A percentile compares a stretch with the other conserved stretches of the same genome.
Conservation (phyloP, 2,888 invertebrate genomes). For the Ophion slaviceki region DNA sequence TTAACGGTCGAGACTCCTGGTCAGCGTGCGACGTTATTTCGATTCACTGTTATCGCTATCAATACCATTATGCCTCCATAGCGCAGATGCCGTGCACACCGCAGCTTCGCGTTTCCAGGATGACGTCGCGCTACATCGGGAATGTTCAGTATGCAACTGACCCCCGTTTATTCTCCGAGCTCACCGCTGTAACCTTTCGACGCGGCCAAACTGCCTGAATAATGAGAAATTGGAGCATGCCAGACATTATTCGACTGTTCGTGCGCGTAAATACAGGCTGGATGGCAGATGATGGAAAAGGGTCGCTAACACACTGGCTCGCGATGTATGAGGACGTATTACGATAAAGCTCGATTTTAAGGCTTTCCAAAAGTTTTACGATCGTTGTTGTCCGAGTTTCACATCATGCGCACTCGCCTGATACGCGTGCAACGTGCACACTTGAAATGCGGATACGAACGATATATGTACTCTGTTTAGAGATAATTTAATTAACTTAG, state of each 20-base stretch:
- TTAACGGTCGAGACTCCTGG: slow-evolving; percentile 64
- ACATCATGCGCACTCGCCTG: not conserved
- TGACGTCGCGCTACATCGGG: slow-evolving; percentile 37
- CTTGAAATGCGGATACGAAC: slow-evolving; percentile 28
- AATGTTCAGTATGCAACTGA: slow-evolving; percentile 41
- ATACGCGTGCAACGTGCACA: not conserved
- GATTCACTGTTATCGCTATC: slow-evolving; percentile 39
- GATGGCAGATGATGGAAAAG: slow-evolving; percentile 10
- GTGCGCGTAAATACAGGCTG: slow-evolving; percentile 12
- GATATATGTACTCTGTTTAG: not conserved
- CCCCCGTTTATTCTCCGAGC: slow-evolving; percentile 43
- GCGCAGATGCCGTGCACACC: slow-evolving; percentile 9
- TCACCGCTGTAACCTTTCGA: slow-evolving; percentile 55
- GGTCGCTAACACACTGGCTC: slow-evolving; percentile 14
- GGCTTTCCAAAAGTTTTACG: slow-evolving; percentile 60
- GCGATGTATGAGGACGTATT: slow-evolving; percentile 55
- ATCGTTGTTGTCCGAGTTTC: slow-evolving; percentile 25
- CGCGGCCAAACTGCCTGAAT: slow-evolving; percentile 59
- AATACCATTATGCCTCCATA: slow-evolving; percentile 17
- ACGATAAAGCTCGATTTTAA: slow-evolving; percentile 58
- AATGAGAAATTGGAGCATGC: slow-evolving; percentile 50
- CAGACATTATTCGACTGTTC: slow-evolving; percentile 46
- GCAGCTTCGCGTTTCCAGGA: slow-evolving; percentile 23
- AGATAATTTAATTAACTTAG: slow-evolving; percentile 21
- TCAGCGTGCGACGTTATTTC: slow-evolving; percentile 29